Evolutionary conservation across 2,797 vertebrate genomes (phyloP).

Genomic region (Eulemur coronatus): DNA sequence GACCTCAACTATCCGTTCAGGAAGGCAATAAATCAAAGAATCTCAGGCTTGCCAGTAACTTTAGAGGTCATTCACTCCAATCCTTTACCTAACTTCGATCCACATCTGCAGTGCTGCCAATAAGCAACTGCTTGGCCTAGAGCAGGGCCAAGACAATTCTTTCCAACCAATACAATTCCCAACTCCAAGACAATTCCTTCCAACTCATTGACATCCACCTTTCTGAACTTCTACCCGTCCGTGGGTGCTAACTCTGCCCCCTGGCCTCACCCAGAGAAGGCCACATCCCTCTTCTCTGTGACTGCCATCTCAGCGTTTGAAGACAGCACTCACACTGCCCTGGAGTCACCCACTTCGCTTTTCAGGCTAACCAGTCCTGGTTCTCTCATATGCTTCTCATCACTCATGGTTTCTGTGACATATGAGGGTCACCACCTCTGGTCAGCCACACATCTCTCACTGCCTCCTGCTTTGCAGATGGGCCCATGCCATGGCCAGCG

Average conservation of each 20-base stretch:
- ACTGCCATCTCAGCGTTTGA: neutral
- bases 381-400: neutral
- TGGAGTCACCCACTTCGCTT: neutral
- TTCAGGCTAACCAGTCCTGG: neutral
- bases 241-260: neutral
- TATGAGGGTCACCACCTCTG: constrained; percentile 21
- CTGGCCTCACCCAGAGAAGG: neutral
- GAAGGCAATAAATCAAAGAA: constrained; percentile 60
- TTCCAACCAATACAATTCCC: neutral
- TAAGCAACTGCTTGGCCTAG: neutral
- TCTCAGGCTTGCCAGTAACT: neutral
- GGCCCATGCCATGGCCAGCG: neutral
- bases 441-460: neutral
- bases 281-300: neutral
- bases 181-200: neutral
- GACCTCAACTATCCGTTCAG: constrained; percentile 19
- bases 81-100: neutral
- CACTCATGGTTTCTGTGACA: constrained; percentile 41
- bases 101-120: neutral
- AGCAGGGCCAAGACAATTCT: neutral
- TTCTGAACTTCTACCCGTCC: neutral
- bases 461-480: constrained; percentile 1
- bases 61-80: constrained; percentile 43
- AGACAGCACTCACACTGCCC: neutral
- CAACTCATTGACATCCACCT: neutral